Evolutionary conservation across 2,888 invertebrate species (phyloP), one percentile per base, ranked within the genome.

Genomic region (Mycalesis mineus): DNA sequence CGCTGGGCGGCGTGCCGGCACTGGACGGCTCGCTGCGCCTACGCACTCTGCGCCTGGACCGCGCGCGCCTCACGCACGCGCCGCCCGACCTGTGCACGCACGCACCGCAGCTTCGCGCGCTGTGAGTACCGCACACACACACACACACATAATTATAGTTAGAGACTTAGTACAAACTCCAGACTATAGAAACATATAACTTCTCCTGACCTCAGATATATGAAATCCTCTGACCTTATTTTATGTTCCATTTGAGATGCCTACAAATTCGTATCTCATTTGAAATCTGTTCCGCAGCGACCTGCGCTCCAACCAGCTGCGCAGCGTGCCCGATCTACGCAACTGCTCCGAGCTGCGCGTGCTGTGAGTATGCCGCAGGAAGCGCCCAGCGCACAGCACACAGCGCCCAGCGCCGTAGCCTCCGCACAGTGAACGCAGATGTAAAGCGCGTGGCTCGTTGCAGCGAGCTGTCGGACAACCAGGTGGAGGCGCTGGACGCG

Each of bases 401-500:
- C n/a, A n/a, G n/a, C n/a, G n/a, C n/a, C n/a, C n/a, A n/a, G n/a
- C n/a, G n/a, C n/a, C n/a, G n/a, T n/a, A n/a, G n/a, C n/a, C n/a
- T n/a, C n/a, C n/a, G n/a, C n/a, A n/a, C n/a, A 22, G 22, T 22
- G 22, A 22, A 11, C 1, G 13, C n/a, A 8, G 14, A 9, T 1
- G 13, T n/a, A 9, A 9, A 13, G 8, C 17, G 17, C n/a, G 7
- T 7, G 8, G 14, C 37, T 14, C n/a, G 7, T 33, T 7, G 50
- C 86, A 98, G 97, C 77, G 97, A 98, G 87, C 90, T 98, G 82
- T 95, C 97, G 55, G 94, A 94, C 81, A 98, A 98, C 88, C 89
- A 88, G 72, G 95, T 98, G 72, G 85, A 91, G 52, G 90, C 92
- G 45, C 76, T 98, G 72, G 92, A 93, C 65, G 94, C 93, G 13